phyloP scores from a whole-genome alignment of 2,113 vertebrate species.

The Pteruthius melanotis region DNA sequence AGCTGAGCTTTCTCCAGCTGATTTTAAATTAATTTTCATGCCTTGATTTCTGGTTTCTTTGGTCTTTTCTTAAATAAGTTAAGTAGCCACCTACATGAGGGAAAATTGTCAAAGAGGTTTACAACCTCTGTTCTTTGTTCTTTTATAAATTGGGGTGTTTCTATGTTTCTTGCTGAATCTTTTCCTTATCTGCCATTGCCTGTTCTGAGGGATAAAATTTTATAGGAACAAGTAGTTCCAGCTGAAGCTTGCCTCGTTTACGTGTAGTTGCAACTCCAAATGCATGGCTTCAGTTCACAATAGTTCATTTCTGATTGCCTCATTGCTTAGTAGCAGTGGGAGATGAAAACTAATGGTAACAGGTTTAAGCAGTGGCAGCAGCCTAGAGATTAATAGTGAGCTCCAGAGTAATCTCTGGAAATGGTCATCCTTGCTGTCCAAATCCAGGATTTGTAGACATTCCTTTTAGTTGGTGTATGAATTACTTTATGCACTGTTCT shows the following conservation, averaged over 20 bases:
- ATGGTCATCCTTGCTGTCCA: not conserved
- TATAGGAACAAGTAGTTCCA: not conserved
- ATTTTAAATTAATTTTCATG: not conserved
- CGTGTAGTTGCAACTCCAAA: not conserved
- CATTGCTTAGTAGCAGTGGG: not conserved
- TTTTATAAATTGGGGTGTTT: not conserved
- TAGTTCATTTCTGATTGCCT: not conserved
- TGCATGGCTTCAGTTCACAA: not conserved
- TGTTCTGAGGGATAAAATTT: not conserved
- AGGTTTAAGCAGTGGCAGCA: not conserved
- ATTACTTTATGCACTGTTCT: not conserved
- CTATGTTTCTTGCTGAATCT: not conserved
- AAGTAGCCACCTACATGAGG: not conserved
- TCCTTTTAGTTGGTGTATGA: not conserved
- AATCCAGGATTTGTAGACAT: not conserved
- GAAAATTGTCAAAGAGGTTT: not conserved
- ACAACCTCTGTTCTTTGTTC: not conserved
- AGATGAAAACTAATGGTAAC: not conserved
- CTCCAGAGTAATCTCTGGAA: not conserved
- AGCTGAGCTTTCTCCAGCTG: not conserved
- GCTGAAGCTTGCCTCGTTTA: not conserved
- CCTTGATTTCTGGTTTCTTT: not conserved
- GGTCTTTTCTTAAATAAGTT: not conserved
- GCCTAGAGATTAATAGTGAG: not conserved
- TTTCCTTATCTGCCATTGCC: not conserved